A percentile compares a stretch with the other conserved stretches of the same genome.
Conservation (phyloP, 1,140 invertebrate genomes). For the Yoshiicerus persimilis region DNA sequence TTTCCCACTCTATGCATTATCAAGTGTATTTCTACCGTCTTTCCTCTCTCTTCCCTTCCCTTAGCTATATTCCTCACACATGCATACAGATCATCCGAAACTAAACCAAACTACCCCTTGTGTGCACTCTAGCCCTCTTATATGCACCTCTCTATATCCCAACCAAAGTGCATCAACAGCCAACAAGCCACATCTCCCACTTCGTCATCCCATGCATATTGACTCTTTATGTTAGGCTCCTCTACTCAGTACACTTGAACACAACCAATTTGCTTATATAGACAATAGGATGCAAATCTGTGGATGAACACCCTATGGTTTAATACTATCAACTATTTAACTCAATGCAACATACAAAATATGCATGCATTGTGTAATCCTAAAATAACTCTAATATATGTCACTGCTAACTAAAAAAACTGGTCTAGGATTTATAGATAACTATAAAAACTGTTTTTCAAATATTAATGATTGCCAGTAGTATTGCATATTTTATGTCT, state of each 20-base stretch:
- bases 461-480: too few species aligned
- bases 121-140: neutral
- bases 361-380: too few species aligned
- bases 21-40: neutral
- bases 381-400: too few species aligned
- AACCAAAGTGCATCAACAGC: neutral
- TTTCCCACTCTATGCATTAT: neutral
- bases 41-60: neutral
- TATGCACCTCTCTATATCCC: neutral
- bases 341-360: neutral
- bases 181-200: neutral
- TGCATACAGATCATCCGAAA: neutral
- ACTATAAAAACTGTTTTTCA: too few species aligned
- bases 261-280: neutral
- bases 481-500: too few species aligned
- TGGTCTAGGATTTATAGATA: too few species aligned
- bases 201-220: neutral
- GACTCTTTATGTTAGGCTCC: neutral
- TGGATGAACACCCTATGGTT: too few species aligned
- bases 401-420: too few species aligned
- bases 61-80: neutral
- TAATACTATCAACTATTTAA: too few species aligned
- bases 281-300: neutral
- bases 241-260: neutral
- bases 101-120: neutral